phyloP scores from a whole-genome alignment of 92 coral and sea anemone genomes.

The Meandrina meandrites region DNA sequence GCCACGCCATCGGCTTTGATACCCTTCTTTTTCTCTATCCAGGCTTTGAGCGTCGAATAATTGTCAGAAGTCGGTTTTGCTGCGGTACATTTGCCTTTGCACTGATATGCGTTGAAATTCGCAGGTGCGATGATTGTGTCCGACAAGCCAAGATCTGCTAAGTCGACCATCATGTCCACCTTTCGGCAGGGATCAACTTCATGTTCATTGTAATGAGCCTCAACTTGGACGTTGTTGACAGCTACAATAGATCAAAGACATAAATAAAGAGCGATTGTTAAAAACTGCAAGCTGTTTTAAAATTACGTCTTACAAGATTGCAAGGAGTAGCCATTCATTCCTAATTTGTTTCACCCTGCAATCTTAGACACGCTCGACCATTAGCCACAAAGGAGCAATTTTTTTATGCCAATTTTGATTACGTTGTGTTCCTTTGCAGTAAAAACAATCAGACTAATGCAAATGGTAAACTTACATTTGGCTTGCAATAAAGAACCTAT shows the following conservation, averaged over 20 bases:
- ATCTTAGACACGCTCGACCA: neutral
- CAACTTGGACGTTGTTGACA: neutral
- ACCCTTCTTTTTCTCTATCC: neutral
- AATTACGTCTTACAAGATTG: no score
- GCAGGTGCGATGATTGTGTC: neutral
- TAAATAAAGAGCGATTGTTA: neutral
- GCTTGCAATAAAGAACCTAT: neutral
- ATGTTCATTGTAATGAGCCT: neutral
- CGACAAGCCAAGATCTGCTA: neutral
- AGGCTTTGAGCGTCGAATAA: slow-evolving; percentile 7
- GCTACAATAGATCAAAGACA: neutral
- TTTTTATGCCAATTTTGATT: neutral
- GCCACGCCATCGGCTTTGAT: neutral
- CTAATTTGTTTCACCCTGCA: neutral
- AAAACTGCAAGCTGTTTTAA: no score
- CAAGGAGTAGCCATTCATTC: no score
- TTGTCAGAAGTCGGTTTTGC: neutral
- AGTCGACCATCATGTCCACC: slow-evolving; percentile 5
- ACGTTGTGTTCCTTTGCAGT: neutral
- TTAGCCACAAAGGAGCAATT: neutral
- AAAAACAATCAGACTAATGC: neutral
- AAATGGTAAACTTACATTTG: neutral
- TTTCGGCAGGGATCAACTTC: neutral
- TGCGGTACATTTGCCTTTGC: slow-evolving; percentile 22
- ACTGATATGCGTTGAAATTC: slow-evolving; percentile 4